These are phyloP conservation scores for Scarus forsteni DNA, from an alignment of 2,797 vertebrate species.

Conservation along the genomic window DNA sequence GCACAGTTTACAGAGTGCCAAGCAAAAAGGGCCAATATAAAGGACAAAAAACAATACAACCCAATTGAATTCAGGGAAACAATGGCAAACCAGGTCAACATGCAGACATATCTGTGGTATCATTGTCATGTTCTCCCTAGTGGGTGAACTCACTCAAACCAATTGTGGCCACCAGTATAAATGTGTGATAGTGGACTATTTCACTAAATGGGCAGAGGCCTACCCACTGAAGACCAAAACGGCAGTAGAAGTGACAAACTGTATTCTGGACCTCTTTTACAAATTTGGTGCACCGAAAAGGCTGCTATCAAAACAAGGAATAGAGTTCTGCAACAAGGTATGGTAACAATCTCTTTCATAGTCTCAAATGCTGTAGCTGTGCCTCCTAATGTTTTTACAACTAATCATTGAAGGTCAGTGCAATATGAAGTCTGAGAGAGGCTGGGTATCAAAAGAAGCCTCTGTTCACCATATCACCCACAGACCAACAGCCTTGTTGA, in stretches of 20 bases:
- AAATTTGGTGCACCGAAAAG: conserved; percentile 1
- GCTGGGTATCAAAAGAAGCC: too few species aligned
- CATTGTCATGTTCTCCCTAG: background rate
- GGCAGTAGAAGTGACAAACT: background rate
- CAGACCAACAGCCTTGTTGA: too few species aligned
- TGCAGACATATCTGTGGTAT: too few species aligned
- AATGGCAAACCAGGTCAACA: too few species aligned
- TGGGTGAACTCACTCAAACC: background rate
- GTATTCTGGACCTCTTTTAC: background rate
- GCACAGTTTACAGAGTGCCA: background rate
- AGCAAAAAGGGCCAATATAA: background rate
- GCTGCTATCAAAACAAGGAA: background rate
- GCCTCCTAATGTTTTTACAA: too few species aligned
- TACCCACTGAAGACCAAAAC: background rate
- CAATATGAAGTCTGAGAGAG: too few species aligned
- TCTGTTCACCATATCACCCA: too few species aligned
- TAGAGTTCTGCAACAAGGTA: background rate
- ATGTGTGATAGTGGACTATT: background rate
- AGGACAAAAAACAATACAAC: background rate
- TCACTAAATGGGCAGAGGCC: conserved; percentile 1
- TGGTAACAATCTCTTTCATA: too few species aligned
- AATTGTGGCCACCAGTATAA: background rate
- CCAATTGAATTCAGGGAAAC: background rate
- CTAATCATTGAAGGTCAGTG: too few species aligned
- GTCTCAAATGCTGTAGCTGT: too few species aligned